Base-by-base conservation (phyloP, 1,140 invertebrate species). In the Musca domestica region DNA sequence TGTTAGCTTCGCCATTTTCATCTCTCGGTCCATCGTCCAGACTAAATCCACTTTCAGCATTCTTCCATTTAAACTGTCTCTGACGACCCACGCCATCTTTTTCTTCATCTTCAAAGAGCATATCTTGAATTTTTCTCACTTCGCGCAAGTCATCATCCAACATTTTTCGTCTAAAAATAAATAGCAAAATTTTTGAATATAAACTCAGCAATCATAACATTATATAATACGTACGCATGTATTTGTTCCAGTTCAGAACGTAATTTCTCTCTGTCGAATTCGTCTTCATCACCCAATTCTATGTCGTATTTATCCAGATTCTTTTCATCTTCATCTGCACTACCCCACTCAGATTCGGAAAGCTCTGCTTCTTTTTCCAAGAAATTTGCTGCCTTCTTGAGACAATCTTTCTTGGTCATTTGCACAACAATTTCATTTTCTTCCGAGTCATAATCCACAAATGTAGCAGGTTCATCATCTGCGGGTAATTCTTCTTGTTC, bases 291-390 rank as follows among this genome's bases (percentile, higher is more conserved):
- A 5, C 87, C 91, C 69, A 87, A 84, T 77, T 93, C 91, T 27
- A 84, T 78, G 71, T 93, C 91, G 63, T 91, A 83, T 51, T 83
- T 82, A 76, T 93, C 88, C 72, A 91, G 77, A 63, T 84, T 88
- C 63, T 85, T 86, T 75, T 93, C 91, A 74, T 92, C 89, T 77
- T 93, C 91, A 73, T 91, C 90, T 0, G 84, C 90, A 61, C 89
- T 90, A 10, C 85, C 89, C 84, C 86, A 89, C 64, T 92, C 91
- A 1, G 89, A 91, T 74, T 92, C 93, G 5, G 91, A 93, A 1
- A 95, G 80, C 76, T 94, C 92, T 0, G 93, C 93, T 83, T 95
- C 93, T n/a, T 88, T 85, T 63, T 95, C 92, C 10, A 94, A 76
- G 83, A 92, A 95, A 47, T 89, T 88, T 56, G 82, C 80, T 0